Conservation (phyloP, 2,888 invertebrate genomes). For the Abrostola tripartita region DNA sequence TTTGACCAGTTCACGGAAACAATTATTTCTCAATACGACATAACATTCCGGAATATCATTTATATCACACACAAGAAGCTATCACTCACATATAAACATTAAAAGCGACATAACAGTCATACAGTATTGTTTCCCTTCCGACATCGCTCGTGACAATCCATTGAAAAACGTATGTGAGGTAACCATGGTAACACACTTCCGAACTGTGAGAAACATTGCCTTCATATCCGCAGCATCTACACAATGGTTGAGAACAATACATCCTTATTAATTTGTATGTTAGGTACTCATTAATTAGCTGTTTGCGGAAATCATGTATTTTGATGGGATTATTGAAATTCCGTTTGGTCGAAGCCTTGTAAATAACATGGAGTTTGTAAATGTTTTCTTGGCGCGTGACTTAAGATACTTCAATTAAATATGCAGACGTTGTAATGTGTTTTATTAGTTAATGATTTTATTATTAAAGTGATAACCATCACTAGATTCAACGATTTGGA, state of each 20-base stretch:
- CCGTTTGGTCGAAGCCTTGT: constrained; percentile 25
- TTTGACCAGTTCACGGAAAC: background rate
- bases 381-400: background rate
- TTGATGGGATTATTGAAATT: constrained; percentile 34
- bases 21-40: constrained; percentile 10
- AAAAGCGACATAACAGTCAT: constrained; percentile 27
- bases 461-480: no score
- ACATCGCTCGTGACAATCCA: constrained; percentile 35
- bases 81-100: constrained; percentile 21
- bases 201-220: constrained; percentile 54
- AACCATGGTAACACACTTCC: constrained; percentile 46
- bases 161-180: constrained; percentile 51
- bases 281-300: constrained; percentile 47
- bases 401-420: no score
- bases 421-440: no score
- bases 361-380: constrained; percentile 1
- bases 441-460: no score
- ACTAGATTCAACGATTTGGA: no score
- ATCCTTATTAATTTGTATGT: constrained; percentile 25
- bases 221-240: constrained; percentile 43
- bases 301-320: constrained; percentile 36
- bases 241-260: constrained; percentile 55
- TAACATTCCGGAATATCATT: constrained; percentile 12
- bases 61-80: constrained; percentile 21
- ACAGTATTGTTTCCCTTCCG: constrained; percentile 58